Percentiles rank a stretch among this genome's conserved stretches.
phyloP scores from a whole-genome alignment of 1,140 invertebrate species.

The Drosophila varians region DNA sequence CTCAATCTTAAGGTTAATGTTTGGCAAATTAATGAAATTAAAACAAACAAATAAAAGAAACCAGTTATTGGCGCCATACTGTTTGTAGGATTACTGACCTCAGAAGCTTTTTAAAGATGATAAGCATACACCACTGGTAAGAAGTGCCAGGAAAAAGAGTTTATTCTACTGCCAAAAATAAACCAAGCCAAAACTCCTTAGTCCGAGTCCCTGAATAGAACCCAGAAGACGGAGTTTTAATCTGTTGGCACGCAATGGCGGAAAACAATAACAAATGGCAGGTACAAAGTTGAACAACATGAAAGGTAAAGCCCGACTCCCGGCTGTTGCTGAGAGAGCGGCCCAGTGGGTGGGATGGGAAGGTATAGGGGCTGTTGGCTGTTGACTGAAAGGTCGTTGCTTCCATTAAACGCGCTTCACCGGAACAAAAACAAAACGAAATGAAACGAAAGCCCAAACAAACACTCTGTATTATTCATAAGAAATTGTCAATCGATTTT shows the following conservation, averaged over 20 bases:
- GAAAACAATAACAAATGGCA: slow-evolving; percentile 38
- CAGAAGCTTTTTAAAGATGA: slow-evolving; percentile 10
- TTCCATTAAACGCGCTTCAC: slow-evolving; percentile 76
- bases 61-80: background rate
- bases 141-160: background rate
- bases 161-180: background rate
- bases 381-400: slow-evolving; percentile 78
- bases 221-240: slow-evolving; percentile 6
- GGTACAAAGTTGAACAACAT: slow-evolving; percentile 58
- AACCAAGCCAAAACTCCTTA: background rate
- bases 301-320: slow-evolving; percentile 28
- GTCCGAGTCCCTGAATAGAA: slow-evolving; percentile 9
- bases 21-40: background rate
- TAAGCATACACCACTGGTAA: slow-evolving; percentile 18
- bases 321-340: slow-evolving; percentile 31
- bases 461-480: slow-evolving; percentile 39
- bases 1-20: background rate
- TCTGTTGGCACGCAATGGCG: slow-evolving; percentile 21
- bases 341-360: slow-evolving; percentile 3
- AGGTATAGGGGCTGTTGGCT: slow-evolving; percentile 23
- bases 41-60: background rate
- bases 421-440: slow-evolving; percentile 68
- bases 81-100: slow-evolving; percentile 8
- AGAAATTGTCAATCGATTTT: slow-evolving; percentile 32
- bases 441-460: slow-evolving; percentile 35